Percentiles rank a stretch among this genome's conserved stretches.
Evolutionary conservation across 2,888 invertebrate species (phyloP).

Genomic region (Carpatolechia fugitivella): DNA sequence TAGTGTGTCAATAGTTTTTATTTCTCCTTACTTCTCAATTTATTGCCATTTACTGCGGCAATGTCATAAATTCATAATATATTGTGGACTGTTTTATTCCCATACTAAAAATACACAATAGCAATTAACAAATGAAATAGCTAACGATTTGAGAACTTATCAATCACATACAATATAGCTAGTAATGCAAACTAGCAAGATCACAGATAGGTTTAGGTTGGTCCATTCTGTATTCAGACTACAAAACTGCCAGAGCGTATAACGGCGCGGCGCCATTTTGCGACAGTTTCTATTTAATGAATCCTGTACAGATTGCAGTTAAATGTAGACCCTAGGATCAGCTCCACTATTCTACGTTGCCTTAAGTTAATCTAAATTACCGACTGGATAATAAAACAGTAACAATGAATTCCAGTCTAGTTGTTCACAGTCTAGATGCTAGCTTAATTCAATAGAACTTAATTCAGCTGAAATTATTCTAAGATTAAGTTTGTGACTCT

Average conservation of each 20-base stretch:
- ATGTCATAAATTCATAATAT: too few species aligned
- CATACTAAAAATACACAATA: too few species aligned
- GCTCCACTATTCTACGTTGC: neutral
- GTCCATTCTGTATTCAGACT: conserved; percentile 35
- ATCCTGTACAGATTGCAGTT: conserved; percentile 43
- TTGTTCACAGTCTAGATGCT: neutral
- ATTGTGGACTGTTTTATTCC: too few species aligned
- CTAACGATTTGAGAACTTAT: too few species aligned
- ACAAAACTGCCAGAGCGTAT: conserved; percentile 64
- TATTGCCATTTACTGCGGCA: too few species aligned
- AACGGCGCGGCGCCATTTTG: conserved; percentile 60
- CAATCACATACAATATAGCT: too few species aligned
- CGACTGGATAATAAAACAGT: neutral
- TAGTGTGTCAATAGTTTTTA: too few species aligned
- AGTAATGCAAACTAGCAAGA: neutral
- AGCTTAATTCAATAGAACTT: neutral
- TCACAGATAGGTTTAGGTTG: too few species aligned
- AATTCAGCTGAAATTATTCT: neutral
- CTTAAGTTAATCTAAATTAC: neutral
- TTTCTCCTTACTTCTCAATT: too few species aligned
- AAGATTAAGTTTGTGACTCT: neutral
- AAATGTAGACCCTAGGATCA: conserved; percentile 34
- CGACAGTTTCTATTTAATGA: conserved; percentile 45
- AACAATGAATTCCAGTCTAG: neutral
- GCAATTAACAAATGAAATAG: too few species aligned